Percentiles rank a stretch among this genome's conserved stretches.
phyloP scores from a whole-genome alignment of 1,140 invertebrate species.

The Apolygus lucorum region DNA sequence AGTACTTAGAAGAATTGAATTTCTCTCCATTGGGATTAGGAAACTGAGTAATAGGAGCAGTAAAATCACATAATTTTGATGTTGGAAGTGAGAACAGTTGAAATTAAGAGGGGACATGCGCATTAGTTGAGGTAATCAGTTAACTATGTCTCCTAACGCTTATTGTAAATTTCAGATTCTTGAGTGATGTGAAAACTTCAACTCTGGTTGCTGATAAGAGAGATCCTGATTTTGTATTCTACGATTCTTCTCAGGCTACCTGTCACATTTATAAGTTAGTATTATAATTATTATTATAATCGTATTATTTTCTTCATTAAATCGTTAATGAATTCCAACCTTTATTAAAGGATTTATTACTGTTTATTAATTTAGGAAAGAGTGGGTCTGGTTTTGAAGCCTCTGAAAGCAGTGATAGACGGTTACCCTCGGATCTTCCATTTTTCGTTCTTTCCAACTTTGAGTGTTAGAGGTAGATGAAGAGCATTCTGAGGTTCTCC shows the following conservation, averaged over 20 bases:
- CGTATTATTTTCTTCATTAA: background rate
- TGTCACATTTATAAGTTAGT: slow-evolving; percentile 82
- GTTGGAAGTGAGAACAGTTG: no score
- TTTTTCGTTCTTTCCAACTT: background rate
- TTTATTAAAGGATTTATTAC: background rate
- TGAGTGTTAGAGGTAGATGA: background rate
- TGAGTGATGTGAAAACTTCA: slow-evolving; percentile 63
- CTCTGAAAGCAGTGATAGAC: background rate
- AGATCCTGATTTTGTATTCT: slow-evolving; percentile 90
- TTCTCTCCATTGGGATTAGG: no score
- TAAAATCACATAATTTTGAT: no score
- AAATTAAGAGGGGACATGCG: no score
- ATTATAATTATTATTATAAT: slow-evolving; percentile 16
- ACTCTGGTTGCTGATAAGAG: slow-evolving; percentile 64
- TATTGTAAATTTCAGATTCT: slow-evolving; percentile 58
- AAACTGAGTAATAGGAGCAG: no score
- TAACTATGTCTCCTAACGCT: no score
- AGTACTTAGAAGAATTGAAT: no score
- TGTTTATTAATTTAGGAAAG: background rate
- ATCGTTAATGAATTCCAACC: background rate
- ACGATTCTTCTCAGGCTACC: slow-evolving; percentile 65
- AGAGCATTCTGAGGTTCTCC: no score
- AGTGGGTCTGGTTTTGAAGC: background rate
- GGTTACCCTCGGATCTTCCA: background rate
- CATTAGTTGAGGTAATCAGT: no score